Evolutionary conservation across 2,797 vertebrate species (phyloP), one percentile per base, ranked within the genome.

Genomic region (Oreochromis mossambicus): DNA sequence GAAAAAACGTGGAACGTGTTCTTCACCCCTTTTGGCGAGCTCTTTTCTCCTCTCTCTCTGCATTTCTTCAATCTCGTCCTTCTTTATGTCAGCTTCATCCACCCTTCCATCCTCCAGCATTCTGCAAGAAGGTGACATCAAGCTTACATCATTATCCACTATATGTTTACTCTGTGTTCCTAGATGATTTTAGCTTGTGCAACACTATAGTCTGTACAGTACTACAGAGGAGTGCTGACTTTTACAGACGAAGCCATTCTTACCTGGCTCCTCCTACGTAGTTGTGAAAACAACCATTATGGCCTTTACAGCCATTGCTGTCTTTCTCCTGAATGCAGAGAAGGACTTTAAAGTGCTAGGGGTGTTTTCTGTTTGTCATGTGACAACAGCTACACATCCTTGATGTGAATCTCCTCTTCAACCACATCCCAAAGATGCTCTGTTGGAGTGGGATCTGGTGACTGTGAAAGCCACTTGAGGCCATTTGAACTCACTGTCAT

Each of bases 101-200:
- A 98, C 93, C 9, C 93, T 95, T 19, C 98, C 98, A n/a, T 98
- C 97, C 89, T 99, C 98, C 93, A 99, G 94, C 95, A 98, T 94
- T 92, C 98, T 98, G 81, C 46, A 61, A 70, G 29, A n/a, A 19
- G 38, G 7, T 36, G 43, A 32, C 10, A 13, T 8, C 9, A 3
- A 43, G 38, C 6, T 70, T 19, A n/a, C 36, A 41, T 3, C 38
- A 9, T 19, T 8, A 50, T 48, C 6, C 14, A 52, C 19, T 21
- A 5, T 4, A 43, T 55, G 13, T 8, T 36, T 21, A 50, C 29
- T 24, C 15, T 3, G 4, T 32, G 29, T 79, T 58, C 14, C 8
- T 46, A 26, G 54, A 21, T 63, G 12, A 24, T 34, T 14, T 66
- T 15, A 36, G 14, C 3, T 19, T 66, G 12, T 50, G 55, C 6